A percentile compares a stretch with the other conserved stretches of the same genome.
Conservation (phyloP, 2,113 vertebrate species). For the Galbula dea region DNA sequence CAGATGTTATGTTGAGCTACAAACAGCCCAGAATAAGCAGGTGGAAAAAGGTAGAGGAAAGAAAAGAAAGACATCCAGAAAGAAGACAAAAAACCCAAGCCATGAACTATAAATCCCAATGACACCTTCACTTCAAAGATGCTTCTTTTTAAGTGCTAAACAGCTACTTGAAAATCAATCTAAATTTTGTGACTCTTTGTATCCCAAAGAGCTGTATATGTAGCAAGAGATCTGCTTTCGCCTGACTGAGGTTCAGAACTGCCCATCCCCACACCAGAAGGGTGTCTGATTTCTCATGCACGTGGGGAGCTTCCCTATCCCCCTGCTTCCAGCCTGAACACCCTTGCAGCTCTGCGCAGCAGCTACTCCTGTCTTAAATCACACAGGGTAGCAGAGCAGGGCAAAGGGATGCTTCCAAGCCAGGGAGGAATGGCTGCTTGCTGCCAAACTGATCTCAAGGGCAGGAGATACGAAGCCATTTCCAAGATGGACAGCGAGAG, state of each 20-base stretch:
- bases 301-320: accelerated
- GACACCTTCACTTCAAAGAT: not conserved
- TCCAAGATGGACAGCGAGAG: not conserved
- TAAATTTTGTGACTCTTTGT: not conserved
- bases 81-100: not conserved
- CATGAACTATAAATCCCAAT: not conserved
- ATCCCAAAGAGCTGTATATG: not conserved
- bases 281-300: accelerated
- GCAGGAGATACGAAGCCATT: not conserved
- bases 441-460: not conserved
- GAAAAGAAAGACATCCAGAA: not conserved
- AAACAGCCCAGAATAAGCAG: not conserved
- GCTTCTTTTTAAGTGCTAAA: not conserved
- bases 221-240: not conserved
- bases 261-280: accelerated
- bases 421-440: accelerated
- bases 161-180: not conserved
- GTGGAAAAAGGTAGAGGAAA: not conserved
- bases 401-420: accelerated
- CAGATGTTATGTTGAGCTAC: not conserved
- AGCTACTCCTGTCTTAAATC: not conserved
- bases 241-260: accelerated
- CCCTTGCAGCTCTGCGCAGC: accelerated
- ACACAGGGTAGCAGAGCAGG: not conserved
- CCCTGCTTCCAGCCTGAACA: accelerated